Percentiles rank a stretch among this genome's conserved stretches.
phyloP scores from a whole-genome alignment of 2,797 vertebrate species.

The Hirundo rustica region DNA sequence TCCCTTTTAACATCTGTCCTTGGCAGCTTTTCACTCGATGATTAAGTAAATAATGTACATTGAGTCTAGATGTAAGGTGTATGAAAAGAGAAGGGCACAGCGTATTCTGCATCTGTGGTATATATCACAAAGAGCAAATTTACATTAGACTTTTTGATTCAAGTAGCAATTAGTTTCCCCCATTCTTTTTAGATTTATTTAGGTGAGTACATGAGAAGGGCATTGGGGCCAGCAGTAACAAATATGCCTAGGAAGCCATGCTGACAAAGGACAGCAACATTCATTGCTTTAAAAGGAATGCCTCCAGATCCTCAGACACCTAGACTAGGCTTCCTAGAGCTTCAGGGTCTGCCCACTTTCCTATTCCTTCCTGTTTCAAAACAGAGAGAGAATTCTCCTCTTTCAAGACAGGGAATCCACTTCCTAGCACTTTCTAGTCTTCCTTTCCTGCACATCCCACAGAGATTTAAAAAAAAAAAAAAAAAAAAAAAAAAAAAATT shows the following conservation, averaged over 20 bases:
- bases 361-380: background rate
- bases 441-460: background rate
- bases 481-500: background rate
- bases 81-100: background rate
- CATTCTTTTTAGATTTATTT: slow-evolving; percentile 40
- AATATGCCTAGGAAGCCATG: background rate
- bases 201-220: slow-evolving; percentile 43
- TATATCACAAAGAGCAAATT: slow-evolving; percentile 28
- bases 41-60: slow-evolving; percentile 35
- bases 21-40: slow-evolving; percentile 5
- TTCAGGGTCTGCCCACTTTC: background rate
- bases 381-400: background rate
- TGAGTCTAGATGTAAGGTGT: background rate
- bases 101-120: background rate
- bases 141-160: slow-evolving; percentile 34
- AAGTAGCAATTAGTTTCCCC: slow-evolving; percentile 40
- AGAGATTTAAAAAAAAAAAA: background rate
- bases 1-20: slow-evolving; percentile 33
- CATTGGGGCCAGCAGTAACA: background rate
- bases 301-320: background rate
- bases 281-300: slow-evolving; percentile 1
- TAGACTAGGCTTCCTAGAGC: background rate
- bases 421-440: background rate
- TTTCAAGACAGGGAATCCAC: background rate
- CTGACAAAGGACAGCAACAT: slow-evolving; percentile 8